These are phyloP conservation scores for Montifringilla adamsi DNA, from an alignment of 2,113 vertebrate genomes.

Conservation along the genomic window DNA sequence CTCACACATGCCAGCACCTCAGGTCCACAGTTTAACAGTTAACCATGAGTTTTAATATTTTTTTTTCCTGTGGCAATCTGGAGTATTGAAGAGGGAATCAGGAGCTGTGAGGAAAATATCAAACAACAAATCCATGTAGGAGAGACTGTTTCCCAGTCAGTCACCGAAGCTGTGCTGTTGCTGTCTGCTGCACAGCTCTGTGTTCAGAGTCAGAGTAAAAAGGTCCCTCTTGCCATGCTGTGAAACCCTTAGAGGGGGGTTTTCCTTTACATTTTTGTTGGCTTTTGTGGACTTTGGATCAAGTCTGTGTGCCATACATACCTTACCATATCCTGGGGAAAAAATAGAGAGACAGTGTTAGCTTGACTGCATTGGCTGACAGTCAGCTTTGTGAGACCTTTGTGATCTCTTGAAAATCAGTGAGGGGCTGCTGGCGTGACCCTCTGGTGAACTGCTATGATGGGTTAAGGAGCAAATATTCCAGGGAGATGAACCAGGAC, in stretches of 20 bases:
- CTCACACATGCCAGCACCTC: background rate
- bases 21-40: background rate
- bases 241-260: background rate
- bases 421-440: background rate
- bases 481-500: constrained; percentile 12
- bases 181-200: background rate
- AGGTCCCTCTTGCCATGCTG: background rate
- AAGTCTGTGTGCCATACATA: background rate
- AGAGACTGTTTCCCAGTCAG: background rate
- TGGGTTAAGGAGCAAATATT: constrained; percentile 9
- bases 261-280: background rate
- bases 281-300: background rate
- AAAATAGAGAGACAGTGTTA: background rate
- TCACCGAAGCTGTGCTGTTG: background rate
- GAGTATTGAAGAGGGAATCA: background rate
- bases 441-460: background rate
- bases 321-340: background rate
- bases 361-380: background rate
- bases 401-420: background rate
- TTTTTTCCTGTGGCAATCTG: background rate
- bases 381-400: background rate
- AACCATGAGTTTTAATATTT: background rate
- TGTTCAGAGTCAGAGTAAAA: background rate
- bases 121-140: background rate
- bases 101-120: background rate